A percentile compares a stretch with the other conserved stretches of the same genome.
Conservation (phyloP, 2,888 invertebrate genomes). For the Cosmia trapezina region DNA sequence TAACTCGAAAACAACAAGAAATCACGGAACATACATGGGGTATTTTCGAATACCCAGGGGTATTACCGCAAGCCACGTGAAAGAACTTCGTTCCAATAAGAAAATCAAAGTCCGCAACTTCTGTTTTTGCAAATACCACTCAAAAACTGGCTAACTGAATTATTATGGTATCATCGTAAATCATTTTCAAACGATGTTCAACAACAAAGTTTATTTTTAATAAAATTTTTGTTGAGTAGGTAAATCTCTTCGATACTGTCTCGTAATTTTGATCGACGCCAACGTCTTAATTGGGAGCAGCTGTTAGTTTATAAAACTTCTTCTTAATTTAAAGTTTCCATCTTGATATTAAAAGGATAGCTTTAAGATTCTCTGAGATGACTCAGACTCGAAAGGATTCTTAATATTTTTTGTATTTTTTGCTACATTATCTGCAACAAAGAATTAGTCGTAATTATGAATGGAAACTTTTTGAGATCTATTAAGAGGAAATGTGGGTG, state of each 20-base stretch:
- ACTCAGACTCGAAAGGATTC: not conserved
- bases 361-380: not conserved
- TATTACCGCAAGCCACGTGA: too few relatives aligned
- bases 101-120: not conserved
- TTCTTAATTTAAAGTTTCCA: not conserved
- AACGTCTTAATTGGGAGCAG: constrained; percentile 7
- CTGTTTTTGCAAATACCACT: constrained; percentile 12
- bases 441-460: not conserved
- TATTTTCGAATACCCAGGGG: too few relatives aligned
- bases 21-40: too few relatives aligned
- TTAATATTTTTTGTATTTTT: not conserved
- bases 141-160: constrained; percentile 16
- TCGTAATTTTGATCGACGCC: constrained; percentile 10
- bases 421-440: not conserved
- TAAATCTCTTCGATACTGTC: constrained; percentile 11
- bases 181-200: constrained; percentile 27
- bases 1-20: too few relatives aligned
- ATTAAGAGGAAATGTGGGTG: too few relatives aligned
- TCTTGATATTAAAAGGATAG: not conserved
- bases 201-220: constrained; percentile 21
- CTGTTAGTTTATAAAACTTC: constrained; percentile 27
- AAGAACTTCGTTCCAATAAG: too few relatives aligned
- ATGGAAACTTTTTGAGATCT: constrained; percentile 15
- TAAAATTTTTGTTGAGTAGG: not conserved
- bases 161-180: constrained; percentile 25